Percentiles rank a stretch among this genome's conserved stretches.
Evolutionary conservation across 2,888 invertebrate genomes (phyloP).

Genomic region (Scaptodrosophila latifasciaeformis): DNA sequence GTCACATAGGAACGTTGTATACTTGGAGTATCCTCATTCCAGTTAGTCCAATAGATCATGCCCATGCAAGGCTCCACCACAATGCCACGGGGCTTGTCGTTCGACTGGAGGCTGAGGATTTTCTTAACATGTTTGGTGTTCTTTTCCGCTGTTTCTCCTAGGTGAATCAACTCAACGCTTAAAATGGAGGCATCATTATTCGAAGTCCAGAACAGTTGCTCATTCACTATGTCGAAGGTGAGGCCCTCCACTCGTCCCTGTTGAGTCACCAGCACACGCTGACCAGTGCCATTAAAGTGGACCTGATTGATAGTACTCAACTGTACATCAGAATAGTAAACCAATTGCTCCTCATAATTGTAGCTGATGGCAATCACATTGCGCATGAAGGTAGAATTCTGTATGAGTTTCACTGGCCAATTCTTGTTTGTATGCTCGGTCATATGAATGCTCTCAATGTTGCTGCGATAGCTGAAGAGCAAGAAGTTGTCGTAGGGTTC

Average conservation of each 20-base stretch:
- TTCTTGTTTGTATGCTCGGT: conserved; percentile 83
- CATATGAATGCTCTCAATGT: conserved; percentile 88
- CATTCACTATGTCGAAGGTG: conserved; percentile 82
- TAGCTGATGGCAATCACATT: conserved; percentile 91
- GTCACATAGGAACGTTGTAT: conserved; percentile 85
- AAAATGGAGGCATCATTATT: conserved; percentile 84
- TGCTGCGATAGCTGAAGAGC: conserved; percentile 87
- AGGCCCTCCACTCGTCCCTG: conserved; percentile 92
- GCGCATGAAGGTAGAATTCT: conserved; percentile 83
- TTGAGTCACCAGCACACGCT: conserved; percentile 82
- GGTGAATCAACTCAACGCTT: conserved; percentile 62
- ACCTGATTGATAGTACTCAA: conserved; percentile 88
- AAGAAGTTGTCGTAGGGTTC: conserved; percentile 86
- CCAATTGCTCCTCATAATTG: conserved; percentile 81
- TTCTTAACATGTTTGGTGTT: conserved; percentile 76
- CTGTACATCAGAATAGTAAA: conserved; percentile 94
- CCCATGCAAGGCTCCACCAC: conserved; percentile 87
- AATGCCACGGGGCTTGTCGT: conserved; percentile 89
- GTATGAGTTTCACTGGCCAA: conserved; percentile 85
- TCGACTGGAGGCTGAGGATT: conserved; percentile 80
- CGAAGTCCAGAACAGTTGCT: conserved; percentile 90
- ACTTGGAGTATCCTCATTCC: conserved; percentile 87
- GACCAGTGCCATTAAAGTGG: conserved; percentile 85
- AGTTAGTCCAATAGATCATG: conserved; percentile 89
- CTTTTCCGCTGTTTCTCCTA: conserved; percentile 46